Percentiles rank a stretch among this genome's conserved stretches.
phyloP scores from a whole-genome alignment of 2,888 invertebrate species.

The Leptarthrus brevirostris region DNA sequence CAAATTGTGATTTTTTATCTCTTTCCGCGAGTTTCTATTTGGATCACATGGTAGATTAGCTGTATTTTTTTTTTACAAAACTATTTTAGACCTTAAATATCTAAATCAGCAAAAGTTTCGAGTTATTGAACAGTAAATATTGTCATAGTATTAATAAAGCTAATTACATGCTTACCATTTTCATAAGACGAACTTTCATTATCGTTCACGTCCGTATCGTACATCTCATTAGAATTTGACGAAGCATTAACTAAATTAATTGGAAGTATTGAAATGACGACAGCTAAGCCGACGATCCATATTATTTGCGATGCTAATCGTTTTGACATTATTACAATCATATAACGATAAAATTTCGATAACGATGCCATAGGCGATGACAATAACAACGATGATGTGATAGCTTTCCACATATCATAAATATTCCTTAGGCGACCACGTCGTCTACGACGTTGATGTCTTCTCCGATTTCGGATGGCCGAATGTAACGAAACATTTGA shows the following conservation, averaged over 20 bases:
- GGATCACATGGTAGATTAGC: too few relatives aligned
- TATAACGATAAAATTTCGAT: slow-evolving; percentile 56
- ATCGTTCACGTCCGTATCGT: slow-evolving; percentile 59
- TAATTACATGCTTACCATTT: slow-evolving; percentile 66
- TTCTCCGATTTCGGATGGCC: slow-evolving; percentile 35
- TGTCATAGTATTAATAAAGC: too few relatives aligned
- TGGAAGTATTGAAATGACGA: slow-evolving; percentile 58
- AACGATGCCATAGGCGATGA: slow-evolving; percentile 55
- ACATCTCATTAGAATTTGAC: slow-evolving; percentile 62
- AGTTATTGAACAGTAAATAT: too few relatives aligned
- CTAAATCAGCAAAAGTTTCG: too few relatives aligned
- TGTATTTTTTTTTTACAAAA: too few relatives aligned
- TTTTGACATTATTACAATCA: slow-evolving; percentile 48
- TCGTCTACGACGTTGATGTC: slow-evolving; percentile 60
- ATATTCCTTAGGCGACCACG: slow-evolving; percentile 64
- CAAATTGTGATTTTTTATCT: too few relatives aligned
- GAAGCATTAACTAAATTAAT: slow-evolving; percentile 58
- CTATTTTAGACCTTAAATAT: too few relatives aligned
- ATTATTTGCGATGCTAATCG: slow-evolving; percentile 50
- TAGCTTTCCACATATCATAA: slow-evolving; percentile 34
- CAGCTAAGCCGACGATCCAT: slow-evolving; percentile 57
- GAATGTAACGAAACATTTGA: slow-evolving; percentile 16
- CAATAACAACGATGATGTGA: slow-evolving; percentile 44
- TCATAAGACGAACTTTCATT: slow-evolving; percentile 59
- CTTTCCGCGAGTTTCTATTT: too few relatives aligned